Conservation (phyloP, 2,888 invertebrate genomes). For the Tetragnatha montana region DNA sequence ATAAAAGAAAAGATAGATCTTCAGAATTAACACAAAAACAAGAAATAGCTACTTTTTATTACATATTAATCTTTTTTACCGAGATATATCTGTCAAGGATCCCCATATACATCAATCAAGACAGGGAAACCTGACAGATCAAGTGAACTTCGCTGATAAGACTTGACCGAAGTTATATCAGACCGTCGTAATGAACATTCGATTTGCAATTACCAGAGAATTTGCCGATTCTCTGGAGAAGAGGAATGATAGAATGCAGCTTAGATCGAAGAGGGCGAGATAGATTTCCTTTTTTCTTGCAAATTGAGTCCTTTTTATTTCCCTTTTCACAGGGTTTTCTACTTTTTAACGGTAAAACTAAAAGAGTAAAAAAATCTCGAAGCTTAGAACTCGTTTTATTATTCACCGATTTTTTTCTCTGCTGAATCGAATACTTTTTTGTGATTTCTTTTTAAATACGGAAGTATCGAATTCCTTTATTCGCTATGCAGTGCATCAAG, state of each 20-base stretch:
- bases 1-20: background rate
- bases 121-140: conserved; percentile 40
- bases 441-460: conserved; percentile 25
- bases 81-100: conserved; percentile 30
- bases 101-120: conserved; percentile 23
- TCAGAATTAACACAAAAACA: background rate
- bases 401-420: conserved; percentile 16
- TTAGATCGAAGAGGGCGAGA: conserved; percentile 42
- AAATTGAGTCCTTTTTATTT: conserved; percentile 22
- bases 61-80: conserved; percentile 29
- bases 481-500: background rate
- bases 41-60: conserved; percentile 15
- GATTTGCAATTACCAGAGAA: conserved; percentile 63
- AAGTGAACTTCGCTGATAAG: conserved; percentile 51
- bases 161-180: conserved; percentile 39
- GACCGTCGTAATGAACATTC: conserved; percentile 60
- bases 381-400: conserved; percentile 52
- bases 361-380: conserved; percentile 12
- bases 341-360: conserved; percentile 5
- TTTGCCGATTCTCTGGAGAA: conserved; percentile 35
- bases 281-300: conserved; percentile 42
- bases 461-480: conserved; percentile 26
- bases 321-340: conserved; percentile 10
- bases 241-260: conserved; percentile 29
- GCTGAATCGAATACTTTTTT: conserved; percentile 21